phyloP scores from a whole-genome alignment of 2,888 invertebrate species.

The Sarcophaga rosellei region DNA sequence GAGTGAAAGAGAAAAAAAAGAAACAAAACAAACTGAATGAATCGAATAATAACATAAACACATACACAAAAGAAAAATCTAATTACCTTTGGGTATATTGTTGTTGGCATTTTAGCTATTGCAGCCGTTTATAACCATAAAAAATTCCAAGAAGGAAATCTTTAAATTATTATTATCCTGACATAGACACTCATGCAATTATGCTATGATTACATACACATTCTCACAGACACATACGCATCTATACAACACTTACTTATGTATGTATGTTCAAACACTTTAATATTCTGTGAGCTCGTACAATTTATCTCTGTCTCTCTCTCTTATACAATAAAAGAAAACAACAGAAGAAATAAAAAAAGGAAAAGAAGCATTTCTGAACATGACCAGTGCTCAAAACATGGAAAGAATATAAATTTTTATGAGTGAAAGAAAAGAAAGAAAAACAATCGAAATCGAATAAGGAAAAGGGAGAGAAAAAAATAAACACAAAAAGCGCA shows the following conservation, averaged over 20 bases:
- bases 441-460: neutral
- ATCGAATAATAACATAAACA: conserved; percentile 29
- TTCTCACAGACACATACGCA: neutral
- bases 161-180: conserved; percentile 64
- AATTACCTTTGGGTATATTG: conserved; percentile 54
- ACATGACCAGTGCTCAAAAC: conserved; percentile 47
- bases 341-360: neutral
- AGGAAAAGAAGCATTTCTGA: conserved; percentile 10
- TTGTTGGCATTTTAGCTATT: conserved; percentile 25
- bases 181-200: conserved; percentile 22
- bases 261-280: neutral
- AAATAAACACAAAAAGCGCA: conserved; percentile 51
- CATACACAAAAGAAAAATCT: conserved; percentile 33
- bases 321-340: conserved; percentile 15
- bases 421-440: neutral
- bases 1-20: neutral
- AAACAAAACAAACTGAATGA: conserved; percentile 20
- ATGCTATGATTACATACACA: neutral
- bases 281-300: neutral
- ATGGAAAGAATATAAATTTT: conserved; percentile 27
- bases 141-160: conserved; percentile 59
- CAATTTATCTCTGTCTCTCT: neutral
- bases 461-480: neutral
- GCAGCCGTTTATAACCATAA: conserved; percentile 30
- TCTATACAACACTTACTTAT: neutral